A percentile compares a stretch with the other conserved stretches of the same genome.
Evolutionary conservation across 2,888 invertebrate genomes (phyloP).

Genomic region (Pachliopta kotzebuea): DNA sequence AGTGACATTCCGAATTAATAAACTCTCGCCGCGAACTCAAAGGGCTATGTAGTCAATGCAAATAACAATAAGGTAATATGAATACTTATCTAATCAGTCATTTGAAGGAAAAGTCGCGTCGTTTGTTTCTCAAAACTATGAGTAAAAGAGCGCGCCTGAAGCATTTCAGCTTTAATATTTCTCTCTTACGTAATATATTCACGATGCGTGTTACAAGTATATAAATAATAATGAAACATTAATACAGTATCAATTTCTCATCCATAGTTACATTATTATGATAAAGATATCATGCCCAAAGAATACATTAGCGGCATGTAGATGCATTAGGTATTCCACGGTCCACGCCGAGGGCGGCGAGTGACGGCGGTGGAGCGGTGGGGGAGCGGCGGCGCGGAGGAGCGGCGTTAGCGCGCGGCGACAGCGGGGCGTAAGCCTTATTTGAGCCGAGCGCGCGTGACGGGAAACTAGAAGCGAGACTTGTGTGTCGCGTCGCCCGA

Average conservation of each 20-base stretch:
- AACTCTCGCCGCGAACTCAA: no score
- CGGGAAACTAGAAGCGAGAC: constrained; percentile 73
- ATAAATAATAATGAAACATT: constrained; percentile 9
- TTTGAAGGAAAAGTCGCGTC: no score
- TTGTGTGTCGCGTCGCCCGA: constrained; percentile 66
- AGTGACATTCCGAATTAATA: no score
- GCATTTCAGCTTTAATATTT: no score
- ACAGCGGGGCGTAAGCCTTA: constrained; percentile 69
- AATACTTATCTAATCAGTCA: no score
- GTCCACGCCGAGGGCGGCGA: constrained; percentile 64
- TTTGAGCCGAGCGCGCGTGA: constrained; percentile 76
- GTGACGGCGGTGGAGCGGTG: no score
- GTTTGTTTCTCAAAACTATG: no score
- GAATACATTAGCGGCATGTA: constrained; percentile 40
- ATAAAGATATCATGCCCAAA: constrained; percentile 33
- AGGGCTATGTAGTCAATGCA: no score
- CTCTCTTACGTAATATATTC: neutral
- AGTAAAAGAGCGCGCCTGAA: no score
- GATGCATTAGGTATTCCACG: constrained; percentile 70
- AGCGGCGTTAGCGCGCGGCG: constrained; percentile 52
- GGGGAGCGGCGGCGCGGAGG: no score
- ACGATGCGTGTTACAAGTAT: neutral
- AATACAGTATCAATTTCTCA: constrained; percentile 26
- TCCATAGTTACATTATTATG: constrained; percentile 24
- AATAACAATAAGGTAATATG: no score